These are phyloP conservation scores for Gasterosteus aculeatus DNA, from an alignment of 2,113 vertebrate genomes.

Conservation along the genomic window DNA sequence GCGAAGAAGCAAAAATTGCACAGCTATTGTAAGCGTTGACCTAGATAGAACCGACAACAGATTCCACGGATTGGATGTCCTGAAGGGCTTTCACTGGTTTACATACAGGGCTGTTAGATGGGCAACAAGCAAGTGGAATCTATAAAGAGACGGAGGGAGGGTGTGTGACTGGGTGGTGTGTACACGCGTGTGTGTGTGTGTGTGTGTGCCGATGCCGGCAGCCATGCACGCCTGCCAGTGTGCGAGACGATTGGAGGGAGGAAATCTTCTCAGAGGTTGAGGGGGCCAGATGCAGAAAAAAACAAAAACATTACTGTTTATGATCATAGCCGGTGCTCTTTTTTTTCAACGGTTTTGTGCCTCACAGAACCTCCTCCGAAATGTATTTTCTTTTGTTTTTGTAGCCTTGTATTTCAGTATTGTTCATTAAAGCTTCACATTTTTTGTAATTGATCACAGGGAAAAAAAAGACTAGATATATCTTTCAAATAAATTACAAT, in stretches of 20 bases:
- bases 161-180: slow-evolving; percentile 30
- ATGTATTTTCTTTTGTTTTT: not conserved
- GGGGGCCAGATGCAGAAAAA: slow-evolving; percentile 47
- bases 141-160: slow-evolving; percentile 53
- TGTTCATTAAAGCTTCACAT: not conserved
- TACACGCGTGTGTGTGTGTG: slow-evolving; percentile 19
- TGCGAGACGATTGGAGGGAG: slow-evolving; percentile 58
- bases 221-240: slow-evolving; percentile 50
- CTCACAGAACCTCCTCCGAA: not conserved
- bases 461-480: not conserved
- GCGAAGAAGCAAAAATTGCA: slow-evolving; percentile 57
- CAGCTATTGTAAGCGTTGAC: slow-evolving; percentile 83
- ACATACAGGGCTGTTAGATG: slow-evolving; percentile 76
- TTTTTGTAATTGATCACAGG: not conserved
- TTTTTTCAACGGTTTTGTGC: slow-evolving; percentile 11
- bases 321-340: slow-evolving; percentile 16
- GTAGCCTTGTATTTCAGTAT: not conserved
- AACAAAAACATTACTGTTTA: slow-evolving; percentile 12
- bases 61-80: slow-evolving; percentile 80
- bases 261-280: slow-evolving; percentile 53
- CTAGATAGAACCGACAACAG: slow-evolving; percentile 83
- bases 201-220: slow-evolving; percentile 44
- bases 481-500: not conserved
- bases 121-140: slow-evolving; percentile 73
- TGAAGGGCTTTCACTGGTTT: slow-evolving; percentile 80